These are phyloP conservation scores for Tenthredo notha DNA, from an alignment of 2,888 invertebrate species.

Conservation along the genomic window DNA sequence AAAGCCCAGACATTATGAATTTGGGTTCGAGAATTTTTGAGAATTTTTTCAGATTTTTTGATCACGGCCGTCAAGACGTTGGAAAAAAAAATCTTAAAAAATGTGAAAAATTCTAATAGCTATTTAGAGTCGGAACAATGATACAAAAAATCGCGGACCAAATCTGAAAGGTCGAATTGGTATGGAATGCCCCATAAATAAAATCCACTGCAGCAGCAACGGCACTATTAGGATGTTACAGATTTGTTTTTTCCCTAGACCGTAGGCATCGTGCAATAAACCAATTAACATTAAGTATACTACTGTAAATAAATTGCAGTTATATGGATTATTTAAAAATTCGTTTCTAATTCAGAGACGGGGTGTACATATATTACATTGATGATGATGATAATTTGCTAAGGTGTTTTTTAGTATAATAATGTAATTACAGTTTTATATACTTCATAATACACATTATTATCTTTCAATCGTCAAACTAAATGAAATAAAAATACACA, in stretches of 20 bases:
- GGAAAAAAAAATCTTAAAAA: no score
- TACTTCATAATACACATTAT: slow-evolving; percentile 20
- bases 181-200: background rate
- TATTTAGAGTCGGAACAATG: no score
- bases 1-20: no score
- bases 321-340: background rate
- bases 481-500: background rate
- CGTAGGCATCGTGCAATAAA: slow-evolving; percentile 45
- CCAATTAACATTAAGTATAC: slow-evolving; percentile 29
- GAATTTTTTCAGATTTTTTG: no score
- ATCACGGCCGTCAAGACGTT: no score
- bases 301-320: slow-evolving; percentile 51
- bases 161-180: no score
- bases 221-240: slow-evolving; percentile 23
- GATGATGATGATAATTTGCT: slow-evolving; percentile 17
- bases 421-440: slow-evolving; percentile 45
- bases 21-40: no score
- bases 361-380: slow-evolving; percentile 28
- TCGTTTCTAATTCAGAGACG: background rate
- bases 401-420: slow-evolving; percentile 24
- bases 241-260: background rate
- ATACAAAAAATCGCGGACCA: no score
- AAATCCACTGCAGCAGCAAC: background rate
- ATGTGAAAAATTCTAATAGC: no score
- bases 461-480: slow-evolving; percentile 5